Evolutionary conservation across 1,140 invertebrate species (phyloP), one percentile per base, ranked within the genome.

Genomic region (Tribolium madens): DNA sequence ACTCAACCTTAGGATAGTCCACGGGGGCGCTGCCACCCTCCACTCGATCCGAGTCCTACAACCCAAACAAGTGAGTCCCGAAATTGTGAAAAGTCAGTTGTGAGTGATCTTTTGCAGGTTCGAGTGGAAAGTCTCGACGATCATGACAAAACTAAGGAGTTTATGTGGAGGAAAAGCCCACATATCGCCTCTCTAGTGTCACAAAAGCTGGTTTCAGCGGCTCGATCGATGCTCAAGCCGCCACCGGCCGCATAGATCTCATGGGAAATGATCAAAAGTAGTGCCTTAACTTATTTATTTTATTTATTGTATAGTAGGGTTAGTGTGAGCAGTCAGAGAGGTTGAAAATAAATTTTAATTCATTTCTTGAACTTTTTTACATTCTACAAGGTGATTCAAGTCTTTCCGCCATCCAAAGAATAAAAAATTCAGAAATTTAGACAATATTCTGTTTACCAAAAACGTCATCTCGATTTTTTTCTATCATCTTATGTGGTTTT

Each of bases 41-140:
- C 93, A 95, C 84, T 93, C 93, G 9, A 95, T 95, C 77, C 92
- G 91, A 81, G 94, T 95, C 69, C 88, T 94, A 53, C 94, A 95
- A 83, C 94, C 94, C 1, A 95, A 94, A 88, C 93, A 95, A 89
- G 94, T 95, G 88, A 79, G 80, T 78, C 18, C 17, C 48, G 4
- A 50, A 14, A 9, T 18, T 14, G n/a, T 18, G n/a, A 18, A 26
- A 13, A 3, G n/a, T 13, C 31, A 17, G 9, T 42, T 9, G 13
- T 10, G 36, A n/a, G 21, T 2, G 7, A 68, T 46, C n/a, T 76
- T 73, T 46, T 50, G 18, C 85, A 95, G 93, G 93, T 95, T 12
- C 89, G 93, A 78, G 92, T 95, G 10, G 93, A 95, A 78, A 94
- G 93, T 86, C 86, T 89, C 26, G 92, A 93, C 81, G 93, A 95